A percentile compares a stretch with the other conserved stretches of the same genome.
These are phyloP conservation scores for Dallia pectoralis DNA, from an alignment of 2,797 vertebrate species.

Conservation along the genomic window DNA sequence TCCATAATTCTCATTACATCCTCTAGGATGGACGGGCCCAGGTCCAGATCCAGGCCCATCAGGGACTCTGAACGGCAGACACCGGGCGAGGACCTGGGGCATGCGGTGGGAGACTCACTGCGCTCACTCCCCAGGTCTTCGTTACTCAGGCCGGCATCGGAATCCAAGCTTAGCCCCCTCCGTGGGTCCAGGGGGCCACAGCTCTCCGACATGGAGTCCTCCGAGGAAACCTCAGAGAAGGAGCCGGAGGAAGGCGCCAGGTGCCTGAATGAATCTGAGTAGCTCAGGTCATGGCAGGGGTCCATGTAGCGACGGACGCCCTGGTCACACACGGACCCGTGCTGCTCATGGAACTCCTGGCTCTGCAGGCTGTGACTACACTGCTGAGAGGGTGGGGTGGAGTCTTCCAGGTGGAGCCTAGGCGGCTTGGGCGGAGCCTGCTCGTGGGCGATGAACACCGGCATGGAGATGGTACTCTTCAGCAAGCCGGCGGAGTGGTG, in stretches of 20 bases:
- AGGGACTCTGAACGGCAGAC: slow-evolving; percentile 72
- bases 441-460: slow-evolving; percentile 72
- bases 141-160: slow-evolving; percentile 76
- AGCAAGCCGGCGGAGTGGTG: slow-evolving; percentile 60
- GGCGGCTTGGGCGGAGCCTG: slow-evolving; percentile 82
- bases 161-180: slow-evolving; percentile 74
- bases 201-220: slow-evolving; percentile 74
- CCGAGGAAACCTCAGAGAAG: slow-evolving; percentile 77
- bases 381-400: slow-evolving; percentile 28
- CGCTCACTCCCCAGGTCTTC: slow-evolving; percentile 73
- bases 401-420: slow-evolving; percentile 78
- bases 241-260: slow-evolving; percentile 73
- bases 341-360: slow-evolving; percentile 28
- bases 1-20: slow-evolving; percentile 84
- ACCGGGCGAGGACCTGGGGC: neutral
- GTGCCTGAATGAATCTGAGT: slow-evolving; percentile 61
- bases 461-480: slow-evolving; percentile 79
- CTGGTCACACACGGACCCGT: slow-evolving; percentile 63
- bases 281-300: slow-evolving; percentile 61
- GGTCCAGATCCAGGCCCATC: slow-evolving; percentile 73
- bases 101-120: slow-evolving; percentile 61
- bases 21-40: slow-evolving; percentile 84
- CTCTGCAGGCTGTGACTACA: neutral
- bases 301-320: slow-evolving; percentile 47
- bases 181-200: slow-evolving; percentile 59